Conservation (phyloP, 1,140 invertebrate species). For the Hesperophylax magnus region DNA sequence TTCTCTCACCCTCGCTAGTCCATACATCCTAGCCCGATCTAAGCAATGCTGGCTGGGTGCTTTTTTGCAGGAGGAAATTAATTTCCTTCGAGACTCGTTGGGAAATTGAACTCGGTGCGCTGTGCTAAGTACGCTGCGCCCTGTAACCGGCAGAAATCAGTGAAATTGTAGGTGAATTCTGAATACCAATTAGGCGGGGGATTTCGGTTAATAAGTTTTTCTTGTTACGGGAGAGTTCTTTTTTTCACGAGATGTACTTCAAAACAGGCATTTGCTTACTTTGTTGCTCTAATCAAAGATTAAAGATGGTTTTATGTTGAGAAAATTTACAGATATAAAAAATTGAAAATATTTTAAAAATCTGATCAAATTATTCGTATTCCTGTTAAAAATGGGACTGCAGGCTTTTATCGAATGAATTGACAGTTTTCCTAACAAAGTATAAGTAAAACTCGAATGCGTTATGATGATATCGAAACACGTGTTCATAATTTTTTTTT, state of each 20-base stretch:
- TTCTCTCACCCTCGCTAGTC: neutral
- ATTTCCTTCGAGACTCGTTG: conserved; percentile 57
- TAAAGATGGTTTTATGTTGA: too few relatives aligned
- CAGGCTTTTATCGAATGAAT: too few relatives aligned
- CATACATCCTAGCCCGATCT: neutral
- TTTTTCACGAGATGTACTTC: conserved; percentile 4
- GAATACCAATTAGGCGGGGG: conserved; percentile 57
- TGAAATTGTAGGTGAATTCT: conserved; percentile 58
- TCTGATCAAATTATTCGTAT: too few relatives aligned
- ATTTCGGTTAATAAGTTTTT: conserved; percentile 57
- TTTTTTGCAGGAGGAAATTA: conserved; percentile 55
- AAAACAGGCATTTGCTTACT: too few relatives aligned
- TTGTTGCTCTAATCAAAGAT: too few relatives aligned
- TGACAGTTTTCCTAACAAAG: too few relatives aligned
- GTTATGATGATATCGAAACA: too few relatives aligned
- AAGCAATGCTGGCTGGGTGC: conserved; percentile 3
- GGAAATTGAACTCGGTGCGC: conserved; percentile 55
- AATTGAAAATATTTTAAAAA: too few relatives aligned
- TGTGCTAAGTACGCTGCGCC: conserved; percentile 48
- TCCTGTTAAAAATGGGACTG: too few relatives aligned
- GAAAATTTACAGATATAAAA: too few relatives aligned
- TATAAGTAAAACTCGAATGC: too few relatives aligned
- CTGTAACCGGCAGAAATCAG: conserved; percentile 44
- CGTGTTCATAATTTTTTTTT: too few relatives aligned
- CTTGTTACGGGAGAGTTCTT: conserved; percentile 50